These are phyloP conservation scores for Oscheius sp. DNA, from an alignment of 2,888 invertebrate genomes.

Conservation along the genomic window DNA sequence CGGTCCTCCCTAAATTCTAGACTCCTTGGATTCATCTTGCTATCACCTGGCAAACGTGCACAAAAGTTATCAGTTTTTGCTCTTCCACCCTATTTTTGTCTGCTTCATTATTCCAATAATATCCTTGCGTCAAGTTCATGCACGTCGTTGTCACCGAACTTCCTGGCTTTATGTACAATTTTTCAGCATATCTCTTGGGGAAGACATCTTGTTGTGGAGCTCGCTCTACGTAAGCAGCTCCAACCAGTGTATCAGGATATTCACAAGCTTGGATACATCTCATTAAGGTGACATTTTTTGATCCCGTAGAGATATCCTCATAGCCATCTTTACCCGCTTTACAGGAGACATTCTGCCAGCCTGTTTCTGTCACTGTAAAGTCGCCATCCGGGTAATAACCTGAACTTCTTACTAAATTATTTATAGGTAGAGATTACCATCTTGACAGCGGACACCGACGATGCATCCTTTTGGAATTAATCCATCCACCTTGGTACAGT, in stretches of 20 bases:
- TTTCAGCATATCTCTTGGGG: conserved; percentile 23
- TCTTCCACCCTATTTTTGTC: conserved; percentile 20
- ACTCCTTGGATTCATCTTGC: background rate
- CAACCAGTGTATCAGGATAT: background rate
- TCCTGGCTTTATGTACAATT: conserved; percentile 11
- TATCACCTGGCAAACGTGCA: conserved; percentile 6
- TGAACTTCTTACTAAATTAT: background rate
- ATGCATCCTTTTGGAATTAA: conserved; percentile 23
- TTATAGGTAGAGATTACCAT: background rate
- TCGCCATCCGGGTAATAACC: conserved; percentile 31
- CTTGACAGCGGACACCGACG: conserved; percentile 12
- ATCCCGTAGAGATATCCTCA: background rate
- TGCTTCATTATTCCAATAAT: conserved; percentile 23
- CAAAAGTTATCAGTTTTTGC: background rate
- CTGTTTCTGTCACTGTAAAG: background rate
- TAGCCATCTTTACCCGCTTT: conserved; percentile 35
- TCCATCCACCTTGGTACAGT: conserved; percentile 27
- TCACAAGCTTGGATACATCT: conserved; percentile 33
- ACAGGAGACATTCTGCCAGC: conserved; percentile 29
- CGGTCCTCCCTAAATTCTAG: conserved; percentile 29
- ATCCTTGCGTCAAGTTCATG: conserved; percentile 7
- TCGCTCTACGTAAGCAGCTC: conserved; percentile 1
- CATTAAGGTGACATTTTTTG: background rate
- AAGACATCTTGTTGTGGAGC: conserved; percentile 7
- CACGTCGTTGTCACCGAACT: conserved; percentile 22